Evolutionary conservation across 2,888 invertebrate genomes (phyloP).

Genomic region (Molorchus minor): DNA sequence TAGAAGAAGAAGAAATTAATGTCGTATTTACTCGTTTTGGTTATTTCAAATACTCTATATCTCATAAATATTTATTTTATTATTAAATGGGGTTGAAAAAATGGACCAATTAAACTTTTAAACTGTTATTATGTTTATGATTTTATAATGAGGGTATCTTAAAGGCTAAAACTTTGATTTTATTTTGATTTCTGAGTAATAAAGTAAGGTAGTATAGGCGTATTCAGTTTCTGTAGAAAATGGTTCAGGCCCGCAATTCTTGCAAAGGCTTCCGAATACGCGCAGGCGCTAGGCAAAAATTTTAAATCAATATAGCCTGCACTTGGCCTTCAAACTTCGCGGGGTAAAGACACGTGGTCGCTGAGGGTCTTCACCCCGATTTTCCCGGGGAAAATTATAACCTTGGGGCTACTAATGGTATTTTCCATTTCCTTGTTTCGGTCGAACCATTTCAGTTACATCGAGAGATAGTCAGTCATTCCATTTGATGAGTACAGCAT

Average conservation of each 20-base stretch:
- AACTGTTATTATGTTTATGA: too few species aligned
- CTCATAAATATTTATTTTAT: too few species aligned
- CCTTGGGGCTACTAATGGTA: conserved; percentile 32
- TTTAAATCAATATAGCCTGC: conserved; percentile 58
- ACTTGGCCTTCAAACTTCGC: conserved; percentile 61
- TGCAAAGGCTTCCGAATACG: conserved; percentile 16
- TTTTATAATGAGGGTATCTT: too few species aligned
- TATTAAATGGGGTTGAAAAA: too few species aligned
- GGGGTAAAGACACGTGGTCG: conserved; percentile 51
- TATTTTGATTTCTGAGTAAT: too few species aligned
- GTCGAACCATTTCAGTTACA: background rate
- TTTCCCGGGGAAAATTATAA: conserved; percentile 50
- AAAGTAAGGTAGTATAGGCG: too few species aligned
- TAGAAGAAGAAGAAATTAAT: too few species aligned
- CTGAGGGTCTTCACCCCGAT: conserved; percentile 56
- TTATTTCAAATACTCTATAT: too few species aligned
- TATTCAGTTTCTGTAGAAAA: too few species aligned
- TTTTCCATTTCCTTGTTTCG: conserved; percentile 29
- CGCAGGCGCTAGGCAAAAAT: conserved; percentile 43
- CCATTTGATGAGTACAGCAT: background rate
- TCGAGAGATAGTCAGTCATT: conserved; percentile 1
- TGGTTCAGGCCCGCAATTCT: conserved; percentile 26
- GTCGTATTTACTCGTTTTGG: too few species aligned
- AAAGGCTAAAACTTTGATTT: too few species aligned
- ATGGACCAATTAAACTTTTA: too few species aligned